Base-by-base conservation (phyloP, 2,888 invertebrate genomes). In the Dolichopus griseipennis region DNA sequence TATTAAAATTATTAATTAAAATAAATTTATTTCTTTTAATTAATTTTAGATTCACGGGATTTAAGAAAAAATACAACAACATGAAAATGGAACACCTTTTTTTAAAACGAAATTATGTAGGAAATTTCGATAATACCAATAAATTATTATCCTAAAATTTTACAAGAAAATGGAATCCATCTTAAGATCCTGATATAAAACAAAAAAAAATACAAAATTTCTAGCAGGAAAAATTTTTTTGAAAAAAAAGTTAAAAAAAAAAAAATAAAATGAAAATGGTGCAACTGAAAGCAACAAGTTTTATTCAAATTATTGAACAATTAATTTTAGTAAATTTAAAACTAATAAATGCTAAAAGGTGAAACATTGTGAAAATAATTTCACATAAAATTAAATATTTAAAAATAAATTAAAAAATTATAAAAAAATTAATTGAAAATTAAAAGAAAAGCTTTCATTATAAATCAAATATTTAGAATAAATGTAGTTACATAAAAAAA, bases 311-410 rank as follows among this genome's bases (percentile, higher is more conserved):
- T 52, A 52, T 52, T 52, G 18, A 18, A 52, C 9, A 52, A 52
- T 52, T 52, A 52, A 52, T 52, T 18, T n/a, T 52, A 52, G n/a
- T 52, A 52, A 52, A 52, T 18, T 52, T 52, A 52, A 52, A 52
- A 52, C 52, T 52, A 18, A 52, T 52, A 52, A 52, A 52, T n/a
- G 52, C 52, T 52, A 52, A 52, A 52, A 52, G 52, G 52, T 52
- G 52, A 52, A 52, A 52, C 52, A 52, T 52, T 52, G n/a, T 52
- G 52, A 52, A 52, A 15, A n/a, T 41, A 18, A 52, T 52, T 52
- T 15, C 52, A 43, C 43, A 52, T 37, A 37, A 37, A 18, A 52
- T 43, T 52, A 52, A 52, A 52, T 41, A 52, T 18, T 52, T 52
- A 52, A n/a, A n/a, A n/a, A n/a, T n/a, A n/a, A n/a, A n/a, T n/a